Evolutionary conservation across 2,113 vertebrate species (phyloP).

Genomic region (Phalacrocorax carbo): DNA sequence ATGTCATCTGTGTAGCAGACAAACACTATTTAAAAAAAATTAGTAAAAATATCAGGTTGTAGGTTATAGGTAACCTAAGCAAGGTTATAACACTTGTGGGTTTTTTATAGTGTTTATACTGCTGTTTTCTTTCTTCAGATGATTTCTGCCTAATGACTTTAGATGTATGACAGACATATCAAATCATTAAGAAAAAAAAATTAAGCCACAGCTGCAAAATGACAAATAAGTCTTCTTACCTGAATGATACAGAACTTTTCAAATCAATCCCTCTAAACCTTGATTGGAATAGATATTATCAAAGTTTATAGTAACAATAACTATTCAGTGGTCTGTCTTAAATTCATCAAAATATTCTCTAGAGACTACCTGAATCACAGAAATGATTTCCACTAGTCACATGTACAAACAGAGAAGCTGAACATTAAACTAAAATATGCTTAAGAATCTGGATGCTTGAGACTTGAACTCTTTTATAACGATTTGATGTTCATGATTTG

Average conservation of each 20-base stretch:
- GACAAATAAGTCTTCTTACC: neutral
- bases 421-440: neutral
- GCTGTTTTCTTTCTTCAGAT: neutral
- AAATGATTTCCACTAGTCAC: neutral
- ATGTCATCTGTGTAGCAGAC: neutral
- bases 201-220: neutral
- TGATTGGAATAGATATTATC: neutral
- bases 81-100: neutral
- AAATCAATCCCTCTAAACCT: neutral
- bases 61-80: neutral
- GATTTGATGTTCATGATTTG: neutral
- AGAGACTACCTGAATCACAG: neutral
- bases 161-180: neutral
- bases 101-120: neutral
- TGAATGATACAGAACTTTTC: neutral
- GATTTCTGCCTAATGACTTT: neutral
- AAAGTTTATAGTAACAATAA: neutral
- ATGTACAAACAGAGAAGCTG: neutral
- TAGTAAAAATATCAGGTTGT: neutral
- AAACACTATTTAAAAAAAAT: neutral
- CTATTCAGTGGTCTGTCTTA: neutral
- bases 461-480: neutral
- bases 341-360: neutral
- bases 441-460: neutral
- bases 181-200: neutral